A percentile compares a stretch with the other conserved stretches of the same genome.
These are phyloP conservation scores for Anticlea derivata DNA, from an alignment of 2,888 invertebrate species.

Conservation along the genomic window DNA sequence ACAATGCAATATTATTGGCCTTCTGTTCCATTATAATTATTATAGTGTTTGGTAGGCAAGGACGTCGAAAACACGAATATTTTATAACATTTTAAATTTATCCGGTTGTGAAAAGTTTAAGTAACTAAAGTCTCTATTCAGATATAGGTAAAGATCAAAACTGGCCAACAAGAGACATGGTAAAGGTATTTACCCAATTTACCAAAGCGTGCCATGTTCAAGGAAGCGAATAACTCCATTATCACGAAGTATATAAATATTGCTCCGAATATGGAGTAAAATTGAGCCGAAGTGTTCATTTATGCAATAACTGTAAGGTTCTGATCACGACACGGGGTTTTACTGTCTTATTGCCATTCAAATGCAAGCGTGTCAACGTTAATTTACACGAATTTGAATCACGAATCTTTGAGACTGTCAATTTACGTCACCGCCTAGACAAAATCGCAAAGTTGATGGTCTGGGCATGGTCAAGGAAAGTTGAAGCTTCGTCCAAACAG, in stretches of 20 bases:
- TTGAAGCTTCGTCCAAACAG: conserved; percentile 1
- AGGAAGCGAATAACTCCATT: conserved; percentile 7
- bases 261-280: not conserved
- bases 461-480: not conserved
- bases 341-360: no score
- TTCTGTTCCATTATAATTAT: conserved; percentile 10
- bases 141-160: conserved; percentile 1
- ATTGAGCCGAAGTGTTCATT: conserved; percentile 5
- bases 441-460: no score
- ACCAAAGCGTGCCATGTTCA: conserved; percentile 9
- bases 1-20: conserved; percentile 12
- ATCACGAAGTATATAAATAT: conserved; percentile 8
- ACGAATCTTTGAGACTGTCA: no score
- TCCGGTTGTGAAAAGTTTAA: conserved; percentile 10
- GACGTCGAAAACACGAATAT: conserved; percentile 17
- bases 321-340: conserved; percentile 16
- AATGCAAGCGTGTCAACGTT: no score
- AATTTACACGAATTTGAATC: no score
- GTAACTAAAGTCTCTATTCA: not conserved
- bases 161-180: not conserved
- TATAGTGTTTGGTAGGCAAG: conserved; percentile 11
- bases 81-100: conserved; percentile 6
- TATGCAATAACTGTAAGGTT: conserved; percentile 17
- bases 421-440: no score
- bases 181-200: conserved; percentile 5